Conservation (phyloP, 2,113 vertebrate species). For the Bubo scandiacus region DNA sequence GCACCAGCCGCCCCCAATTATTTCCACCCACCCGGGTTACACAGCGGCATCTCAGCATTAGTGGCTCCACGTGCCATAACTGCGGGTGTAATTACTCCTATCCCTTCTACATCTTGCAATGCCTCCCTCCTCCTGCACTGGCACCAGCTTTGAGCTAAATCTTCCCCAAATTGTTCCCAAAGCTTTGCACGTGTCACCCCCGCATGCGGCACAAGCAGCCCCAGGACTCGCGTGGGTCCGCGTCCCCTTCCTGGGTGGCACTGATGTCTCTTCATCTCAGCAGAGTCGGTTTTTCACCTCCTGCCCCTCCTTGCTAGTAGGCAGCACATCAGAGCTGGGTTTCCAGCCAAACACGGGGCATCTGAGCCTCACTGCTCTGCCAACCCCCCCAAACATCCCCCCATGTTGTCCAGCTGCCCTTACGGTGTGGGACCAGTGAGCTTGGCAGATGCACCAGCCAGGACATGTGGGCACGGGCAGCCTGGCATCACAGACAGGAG, state of each 20-base stretch:
- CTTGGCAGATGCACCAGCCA: not conserved
- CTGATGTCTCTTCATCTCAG: accelerated
- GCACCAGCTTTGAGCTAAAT: not conserved
- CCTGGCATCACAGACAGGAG: accelerated
- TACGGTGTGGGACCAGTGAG: accelerated
- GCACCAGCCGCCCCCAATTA: not conserved
- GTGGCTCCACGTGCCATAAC: not conserved
- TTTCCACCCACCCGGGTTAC: not conserved
- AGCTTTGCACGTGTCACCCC: accelerated
- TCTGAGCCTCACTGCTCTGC: not conserved
- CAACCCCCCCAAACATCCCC: accelerated
- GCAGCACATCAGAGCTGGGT: not conserved
- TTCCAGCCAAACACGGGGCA: not conserved
- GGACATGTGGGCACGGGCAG: accelerated
- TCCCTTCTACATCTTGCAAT: not conserved
- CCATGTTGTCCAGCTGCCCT: not conserved
- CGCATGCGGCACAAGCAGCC: accelerated
- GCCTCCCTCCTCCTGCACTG: not conserved
- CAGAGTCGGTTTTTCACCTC: not conserved
- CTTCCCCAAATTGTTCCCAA: not conserved
- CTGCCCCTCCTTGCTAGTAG: not conserved
- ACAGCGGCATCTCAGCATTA: accelerated
- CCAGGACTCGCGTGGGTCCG: accelerated
- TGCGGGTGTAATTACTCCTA: not conserved
- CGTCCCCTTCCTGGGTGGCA: not conserved